Evolutionary conservation across 2,888 invertebrate genomes (phyloP).

Genomic region (Furcula furcula): DNA sequence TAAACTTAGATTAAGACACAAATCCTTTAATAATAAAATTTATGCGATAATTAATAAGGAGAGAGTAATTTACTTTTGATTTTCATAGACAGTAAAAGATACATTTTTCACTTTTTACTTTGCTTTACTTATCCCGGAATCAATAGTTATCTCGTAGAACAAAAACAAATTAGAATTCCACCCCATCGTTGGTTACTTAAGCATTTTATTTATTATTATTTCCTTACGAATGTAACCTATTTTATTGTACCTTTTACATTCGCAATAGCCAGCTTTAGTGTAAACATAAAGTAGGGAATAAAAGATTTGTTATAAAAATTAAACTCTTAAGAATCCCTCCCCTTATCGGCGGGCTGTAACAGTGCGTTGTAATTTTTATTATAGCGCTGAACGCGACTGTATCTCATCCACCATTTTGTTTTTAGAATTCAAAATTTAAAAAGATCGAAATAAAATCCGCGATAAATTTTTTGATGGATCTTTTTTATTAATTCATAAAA

Average conservation of each 20-base stretch:
- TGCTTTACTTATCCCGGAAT: too few species aligned
- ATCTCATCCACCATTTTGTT: conserved; percentile 58
- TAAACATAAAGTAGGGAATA: conserved; percentile 64
- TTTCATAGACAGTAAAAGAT: too few species aligned
- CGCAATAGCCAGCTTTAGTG: conserved; percentile 59
- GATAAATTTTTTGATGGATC: conserved; percentile 30
- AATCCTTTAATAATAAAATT: too few species aligned
- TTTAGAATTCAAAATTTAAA: conserved; percentile 61
- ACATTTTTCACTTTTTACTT: too few species aligned
- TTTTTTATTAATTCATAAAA: conserved; percentile 17
- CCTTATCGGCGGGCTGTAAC: conserved; percentile 53
- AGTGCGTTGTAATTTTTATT: conserved; percentile 67
- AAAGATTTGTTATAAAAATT: conserved; percentile 77
- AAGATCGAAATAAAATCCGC: conserved; percentile 51
- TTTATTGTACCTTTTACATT: conserved; percentile 65
- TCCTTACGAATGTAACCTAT: conserved; percentile 57
- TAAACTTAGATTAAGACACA: too few species aligned
- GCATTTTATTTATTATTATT: conserved; percentile 51
- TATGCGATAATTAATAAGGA: too few species aligned
- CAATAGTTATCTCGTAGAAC: too few species aligned
- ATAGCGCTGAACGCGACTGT: conserved; percentile 55
- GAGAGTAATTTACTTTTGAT: too few species aligned
- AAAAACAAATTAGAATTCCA: conserved; percentile 28
- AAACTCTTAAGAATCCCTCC: conserved; percentile 66
- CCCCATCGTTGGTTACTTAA: conserved; percentile 20